Conservation (phyloP, 2,888 invertebrate genomes). For the Pimpla rufipes region DNA sequence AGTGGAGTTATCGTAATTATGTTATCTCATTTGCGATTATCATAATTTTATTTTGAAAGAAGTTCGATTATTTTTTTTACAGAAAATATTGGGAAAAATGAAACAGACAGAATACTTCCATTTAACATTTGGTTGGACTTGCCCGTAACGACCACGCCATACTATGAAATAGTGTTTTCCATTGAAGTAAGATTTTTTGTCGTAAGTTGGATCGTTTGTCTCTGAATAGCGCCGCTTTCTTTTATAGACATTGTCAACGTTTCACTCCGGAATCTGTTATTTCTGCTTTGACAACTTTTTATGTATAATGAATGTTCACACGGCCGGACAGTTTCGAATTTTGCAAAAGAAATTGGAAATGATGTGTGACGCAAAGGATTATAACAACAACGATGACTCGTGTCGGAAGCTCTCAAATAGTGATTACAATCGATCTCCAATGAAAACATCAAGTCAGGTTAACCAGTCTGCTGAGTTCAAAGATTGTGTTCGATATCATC, state of each 20-base stretch:
- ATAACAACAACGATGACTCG: background rate
- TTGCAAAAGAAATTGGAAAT: slow-evolving; percentile 69
- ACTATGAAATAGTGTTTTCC: slow-evolving; percentile 71
- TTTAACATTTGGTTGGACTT: slow-evolving; percentile 70
- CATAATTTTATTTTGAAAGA: background rate
- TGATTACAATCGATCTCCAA: slow-evolving; percentile 10
- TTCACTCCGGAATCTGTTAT: slow-evolving; percentile 69
- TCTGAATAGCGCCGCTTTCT: background rate
- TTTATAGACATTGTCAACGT: slow-evolving; percentile 58
- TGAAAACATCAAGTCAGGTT: background rate
- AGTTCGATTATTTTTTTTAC: slow-evolving; percentile 7
- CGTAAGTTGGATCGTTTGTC: background rate
- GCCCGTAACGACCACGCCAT: slow-evolving; percentile 69
- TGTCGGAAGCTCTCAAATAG: background rate
- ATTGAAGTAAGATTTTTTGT: slow-evolving; percentile 68
- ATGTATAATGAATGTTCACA: slow-evolving; percentile 70
- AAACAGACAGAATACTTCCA: slow-evolving; percentile 68
- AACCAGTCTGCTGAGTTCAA: slow-evolving; percentile 45
- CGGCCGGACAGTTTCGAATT: slow-evolving; percentile 74
- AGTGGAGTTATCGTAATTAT: background rate
- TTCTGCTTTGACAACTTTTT: slow-evolving; percentile 75
- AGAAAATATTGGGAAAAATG: slow-evolving; percentile 69
- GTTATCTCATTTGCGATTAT: background rate
- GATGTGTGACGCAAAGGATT: slow-evolving; percentile 25
- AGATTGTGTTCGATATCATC: slow-evolving; percentile 67